A percentile compares a stretch with the other conserved stretches of the same genome.
Conservation (phyloP, 2,888 invertebrate species). For the Coecobrya sp. region DNA sequence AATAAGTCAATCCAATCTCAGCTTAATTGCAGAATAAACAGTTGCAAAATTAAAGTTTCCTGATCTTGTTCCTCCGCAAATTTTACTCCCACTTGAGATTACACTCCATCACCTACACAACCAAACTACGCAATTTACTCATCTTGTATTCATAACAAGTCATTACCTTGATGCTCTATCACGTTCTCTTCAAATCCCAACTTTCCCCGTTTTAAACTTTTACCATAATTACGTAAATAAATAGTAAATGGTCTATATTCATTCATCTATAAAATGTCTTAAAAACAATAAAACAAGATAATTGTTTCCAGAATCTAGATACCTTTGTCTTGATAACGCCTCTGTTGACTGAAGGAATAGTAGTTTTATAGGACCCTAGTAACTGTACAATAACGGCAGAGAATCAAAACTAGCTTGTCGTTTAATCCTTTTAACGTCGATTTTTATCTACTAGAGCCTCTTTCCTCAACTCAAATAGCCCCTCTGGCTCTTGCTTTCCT, state of each 20-base stretch:
- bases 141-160: conserved; percentile 40
- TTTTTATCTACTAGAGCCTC: background rate
- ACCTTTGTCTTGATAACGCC: too few species aligned
- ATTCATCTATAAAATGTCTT: too few species aligned
- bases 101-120: background rate
- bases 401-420: too few species aligned
- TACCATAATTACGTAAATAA: too few species aligned
- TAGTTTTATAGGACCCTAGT: too few species aligned
- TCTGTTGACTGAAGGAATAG: too few species aligned
- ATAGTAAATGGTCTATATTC: too few species aligned
- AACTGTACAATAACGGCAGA: too few species aligned
- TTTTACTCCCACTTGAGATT: background rate
- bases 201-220: background rate
- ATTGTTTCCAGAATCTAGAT: too few species aligned
- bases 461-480: background rate
- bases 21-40: conserved; percentile 76
- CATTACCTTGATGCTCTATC: background rate
- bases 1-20: conserved; percentile 47
- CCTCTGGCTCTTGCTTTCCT: background rate
- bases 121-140: background rate
- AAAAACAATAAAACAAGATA: too few species aligned
- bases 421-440: background rate
- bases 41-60: conserved; percentile 21
- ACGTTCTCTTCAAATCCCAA: background rate
- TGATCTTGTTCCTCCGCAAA: background rate